phyloP scores from a whole-genome alignment of 2,113 vertebrate species.

The Aythya baeri region DNA sequence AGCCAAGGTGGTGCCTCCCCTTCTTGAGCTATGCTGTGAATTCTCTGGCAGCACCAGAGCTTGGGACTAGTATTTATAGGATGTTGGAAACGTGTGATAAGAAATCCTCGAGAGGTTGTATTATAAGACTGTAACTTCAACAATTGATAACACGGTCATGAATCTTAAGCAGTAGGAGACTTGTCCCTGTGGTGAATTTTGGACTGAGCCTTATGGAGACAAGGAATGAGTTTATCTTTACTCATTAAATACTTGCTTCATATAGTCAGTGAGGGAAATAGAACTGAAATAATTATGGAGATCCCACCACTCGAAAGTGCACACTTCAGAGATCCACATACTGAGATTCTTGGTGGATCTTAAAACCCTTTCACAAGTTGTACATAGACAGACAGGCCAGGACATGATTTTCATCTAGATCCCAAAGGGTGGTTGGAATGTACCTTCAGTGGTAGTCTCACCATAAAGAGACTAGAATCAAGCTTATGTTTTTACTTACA shows the following conservation, averaged over 20 bases:
- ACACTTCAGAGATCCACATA: neutral
- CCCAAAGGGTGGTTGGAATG: neutral
- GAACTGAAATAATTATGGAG: neutral
- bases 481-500: neutral
- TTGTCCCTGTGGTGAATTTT: neutral
- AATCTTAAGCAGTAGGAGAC: neutral
- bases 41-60: neutral
- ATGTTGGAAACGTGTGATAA: neutral
- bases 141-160: neutral
- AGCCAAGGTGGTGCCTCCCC: neutral
- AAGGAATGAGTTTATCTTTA: neutral
- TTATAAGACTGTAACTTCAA: neutral
- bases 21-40: neutral
- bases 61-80: neutral
- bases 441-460: neutral
- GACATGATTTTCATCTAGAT: neutral
- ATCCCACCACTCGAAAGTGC: neutral
- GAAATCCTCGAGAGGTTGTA: neutral
- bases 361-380: fast-evolving
- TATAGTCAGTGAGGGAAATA: neutral
- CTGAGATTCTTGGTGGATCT: neutral
- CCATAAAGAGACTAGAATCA: neutral
- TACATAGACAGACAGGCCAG: neutral
- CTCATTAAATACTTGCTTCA: neutral
- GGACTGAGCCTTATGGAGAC: neutral